These are phyloP conservation scores for Villa cingulata DNA, from an alignment of 2,888 invertebrate genomes.

Conservation along the genomic window DNA sequence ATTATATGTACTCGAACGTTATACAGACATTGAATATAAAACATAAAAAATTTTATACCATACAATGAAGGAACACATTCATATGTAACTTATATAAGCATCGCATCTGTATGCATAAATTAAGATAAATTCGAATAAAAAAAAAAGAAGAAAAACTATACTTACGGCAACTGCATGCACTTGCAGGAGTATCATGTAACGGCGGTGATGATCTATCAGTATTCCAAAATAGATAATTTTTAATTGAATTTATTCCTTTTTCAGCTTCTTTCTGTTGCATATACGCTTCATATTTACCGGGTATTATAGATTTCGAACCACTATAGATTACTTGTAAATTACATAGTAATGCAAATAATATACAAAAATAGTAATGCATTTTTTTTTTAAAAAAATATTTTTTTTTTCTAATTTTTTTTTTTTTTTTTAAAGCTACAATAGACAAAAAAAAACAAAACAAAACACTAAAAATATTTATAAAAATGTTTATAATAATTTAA, in stretches of 20 bases:
- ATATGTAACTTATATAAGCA: too few relatives aligned
- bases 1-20: too few relatives aligned
- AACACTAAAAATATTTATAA: too few relatives aligned
- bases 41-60: too few relatives aligned
- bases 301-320: constrained; percentile 18
- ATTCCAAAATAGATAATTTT: constrained; percentile 47
- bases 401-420: not conserved
- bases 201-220: constrained; percentile 43
- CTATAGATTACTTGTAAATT: not conserved
- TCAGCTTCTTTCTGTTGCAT: constrained; percentile 18
- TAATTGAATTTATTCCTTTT: constrained; percentile 9
- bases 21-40: too few relatives aligned
- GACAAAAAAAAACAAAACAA: too few relatives aligned
- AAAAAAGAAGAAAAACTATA: not conserved
- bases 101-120: too few relatives aligned
- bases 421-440: too few relatives aligned
- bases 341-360: not conserved
- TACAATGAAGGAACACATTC: too few relatives aligned
- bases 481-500: too few relatives aligned
- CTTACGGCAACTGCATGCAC: constrained; percentile 54
- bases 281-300: constrained; percentile 31
- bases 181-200: constrained; percentile 39
- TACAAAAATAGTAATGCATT: not conserved
- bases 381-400: not conserved
- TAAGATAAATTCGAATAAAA: too few relatives aligned